These are phyloP conservation scores for Scolopax bukidnonensis DNA, from an alignment of 2,797 vertebrate genomes.

Conservation along the genomic window DNA sequence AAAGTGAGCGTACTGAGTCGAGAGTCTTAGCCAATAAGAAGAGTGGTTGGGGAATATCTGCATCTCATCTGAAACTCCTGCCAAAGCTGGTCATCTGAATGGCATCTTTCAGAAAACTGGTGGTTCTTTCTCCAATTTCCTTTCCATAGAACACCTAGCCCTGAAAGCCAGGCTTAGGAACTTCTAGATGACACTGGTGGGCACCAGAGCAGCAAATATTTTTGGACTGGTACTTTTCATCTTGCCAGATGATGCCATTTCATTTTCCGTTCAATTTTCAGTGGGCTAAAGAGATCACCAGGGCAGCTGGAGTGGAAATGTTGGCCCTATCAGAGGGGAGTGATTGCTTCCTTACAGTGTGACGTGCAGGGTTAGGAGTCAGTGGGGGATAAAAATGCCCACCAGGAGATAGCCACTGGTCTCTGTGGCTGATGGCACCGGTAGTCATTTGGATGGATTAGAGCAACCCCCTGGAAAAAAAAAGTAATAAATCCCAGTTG, in stretches of 20 bases:
- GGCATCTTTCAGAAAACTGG: neutral
- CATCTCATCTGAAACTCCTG: neutral
- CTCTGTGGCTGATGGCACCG: neutral
- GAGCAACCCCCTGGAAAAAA: neutral
- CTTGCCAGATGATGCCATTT: neutral
- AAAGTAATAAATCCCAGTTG: neutral
- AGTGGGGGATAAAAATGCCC: neutral
- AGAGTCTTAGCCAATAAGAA: neutral
- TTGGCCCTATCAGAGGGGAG: neutral
- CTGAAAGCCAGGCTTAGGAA: neutral
- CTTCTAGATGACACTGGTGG: neutral
- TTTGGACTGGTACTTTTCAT: neutral
- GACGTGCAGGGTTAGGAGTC: neutral
- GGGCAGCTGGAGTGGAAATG: neutral
- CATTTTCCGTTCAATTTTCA: neutral
- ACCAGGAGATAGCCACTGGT: neutral
- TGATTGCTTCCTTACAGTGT: neutral
- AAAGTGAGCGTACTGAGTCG: fast-evolving
- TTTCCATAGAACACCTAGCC: neutral
- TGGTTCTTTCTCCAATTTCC: neutral
- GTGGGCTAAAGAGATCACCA: neutral
- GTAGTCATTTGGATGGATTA: neutral
- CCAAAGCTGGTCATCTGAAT: neutral
- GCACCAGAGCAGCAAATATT: neutral
- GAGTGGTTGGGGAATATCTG: neutral